Evolutionary conservation across 2,797 vertebrate genomes (phyloP).

Genomic region (Ceryle rudis): DNA sequence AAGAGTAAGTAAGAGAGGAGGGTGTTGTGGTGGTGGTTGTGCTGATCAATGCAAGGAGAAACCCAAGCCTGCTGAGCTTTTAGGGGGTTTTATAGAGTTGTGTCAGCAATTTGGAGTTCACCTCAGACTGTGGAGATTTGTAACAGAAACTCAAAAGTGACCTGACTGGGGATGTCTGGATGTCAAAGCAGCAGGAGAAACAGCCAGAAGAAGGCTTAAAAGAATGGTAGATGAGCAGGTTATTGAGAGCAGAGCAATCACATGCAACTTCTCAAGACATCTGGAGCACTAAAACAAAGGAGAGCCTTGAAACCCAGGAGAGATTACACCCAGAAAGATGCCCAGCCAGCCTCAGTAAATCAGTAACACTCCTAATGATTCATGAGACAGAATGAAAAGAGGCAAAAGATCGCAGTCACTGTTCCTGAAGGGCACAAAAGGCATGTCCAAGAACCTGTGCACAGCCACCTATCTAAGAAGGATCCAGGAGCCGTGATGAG

Average conservation of each 20-base stretch:
- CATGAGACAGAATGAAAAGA: neutral
- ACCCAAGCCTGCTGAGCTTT: neutral
- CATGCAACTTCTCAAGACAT: neutral
- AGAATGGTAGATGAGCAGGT: conserved; percentile 27
- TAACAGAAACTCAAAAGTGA: neutral
- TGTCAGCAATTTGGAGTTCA: neutral
- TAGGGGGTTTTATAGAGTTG: neutral
- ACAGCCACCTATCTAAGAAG: neutral
- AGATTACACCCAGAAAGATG: conserved; percentile 23
- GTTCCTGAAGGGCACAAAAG: neutral
- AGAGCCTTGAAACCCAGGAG: neutral
- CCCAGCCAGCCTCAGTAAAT: neutral
- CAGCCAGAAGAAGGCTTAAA: neutral
- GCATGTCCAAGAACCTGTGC: neutral
- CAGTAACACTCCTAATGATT: neutral
- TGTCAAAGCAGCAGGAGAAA: conserved; percentile 7
- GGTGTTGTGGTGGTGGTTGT: neutral
- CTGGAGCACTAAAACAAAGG: conserved; percentile 3
- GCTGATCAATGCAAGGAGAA: neutral
- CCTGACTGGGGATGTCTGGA: neutral
- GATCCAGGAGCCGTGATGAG: rapidly evolving
- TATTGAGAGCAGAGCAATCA: neutral
- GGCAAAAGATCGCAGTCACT: neutral
- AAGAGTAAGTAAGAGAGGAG: neutral
- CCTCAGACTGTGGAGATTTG: neutral